These are phyloP conservation scores for Chrysaora quinquecirrha DNA, from an alignment of 30 jellyfish, hydroid and myxozoan species.

Conservation along the genomic window DNA sequence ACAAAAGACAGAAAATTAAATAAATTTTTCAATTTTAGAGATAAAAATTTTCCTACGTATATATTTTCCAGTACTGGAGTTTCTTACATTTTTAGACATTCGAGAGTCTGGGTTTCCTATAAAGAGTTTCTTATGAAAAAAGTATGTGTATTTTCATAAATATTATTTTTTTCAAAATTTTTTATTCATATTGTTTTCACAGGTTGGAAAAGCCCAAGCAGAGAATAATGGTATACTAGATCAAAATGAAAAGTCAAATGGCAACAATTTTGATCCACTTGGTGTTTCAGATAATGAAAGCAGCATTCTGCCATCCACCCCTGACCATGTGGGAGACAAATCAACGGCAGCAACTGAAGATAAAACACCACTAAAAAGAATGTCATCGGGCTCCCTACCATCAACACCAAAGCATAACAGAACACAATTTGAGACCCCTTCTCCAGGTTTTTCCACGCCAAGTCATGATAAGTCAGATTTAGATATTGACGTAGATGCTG, in stretches of 20 bases:
- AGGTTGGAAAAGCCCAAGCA: constrained; percentile 98
- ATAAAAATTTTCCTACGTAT: too few species aligned
- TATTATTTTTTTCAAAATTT: too few species aligned
- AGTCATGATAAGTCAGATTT: constrained; percentile 82
- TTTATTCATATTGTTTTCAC: too few species aligned
- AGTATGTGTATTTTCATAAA: too few species aligned
- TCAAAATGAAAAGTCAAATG: constrained; percentile 29
- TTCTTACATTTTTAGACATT: too few species aligned
- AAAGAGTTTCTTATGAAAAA: too few species aligned
- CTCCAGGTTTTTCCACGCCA: constrained; percentile 70
- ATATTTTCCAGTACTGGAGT: too few species aligned
- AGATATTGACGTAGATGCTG: constrained; percentile 82
- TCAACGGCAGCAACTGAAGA: constrained; percentile 10
- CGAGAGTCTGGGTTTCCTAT: too few species aligned
- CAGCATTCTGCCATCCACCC: constrained; percentile 27
- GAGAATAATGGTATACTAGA: constrained; percentile 91
- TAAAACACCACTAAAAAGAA: not conserved
- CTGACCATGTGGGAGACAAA: not conserved
- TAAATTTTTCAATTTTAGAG: too few species aligned
- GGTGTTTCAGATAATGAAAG: constrained; percentile 22
- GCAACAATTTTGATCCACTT: constrained; percentile 35
- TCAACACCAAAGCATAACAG: constrained; percentile 60
- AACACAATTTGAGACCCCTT: constrained; percentile 17
- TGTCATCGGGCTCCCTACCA: constrained; percentile 55
- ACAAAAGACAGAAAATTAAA: too few species aligned